These are phyloP conservation scores for Trichoplusia ni DNA, from an alignment of 1,140 invertebrate genomes.

Conservation along the genomic window DNA sequence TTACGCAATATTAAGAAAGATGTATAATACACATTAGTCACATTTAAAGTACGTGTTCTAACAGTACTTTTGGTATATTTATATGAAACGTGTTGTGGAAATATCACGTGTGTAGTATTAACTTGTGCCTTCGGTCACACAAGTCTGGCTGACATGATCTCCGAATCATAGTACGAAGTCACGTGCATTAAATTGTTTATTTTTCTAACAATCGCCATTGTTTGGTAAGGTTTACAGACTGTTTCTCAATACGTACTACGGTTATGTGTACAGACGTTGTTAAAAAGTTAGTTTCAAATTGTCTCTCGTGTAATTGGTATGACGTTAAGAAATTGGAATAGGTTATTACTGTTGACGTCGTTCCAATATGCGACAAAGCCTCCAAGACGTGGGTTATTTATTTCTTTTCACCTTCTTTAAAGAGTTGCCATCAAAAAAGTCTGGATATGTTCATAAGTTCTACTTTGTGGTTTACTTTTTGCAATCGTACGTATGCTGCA, in stretches of 20 bases:
- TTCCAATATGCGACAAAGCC: too few relatives aligned
- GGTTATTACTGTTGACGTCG: too few relatives aligned
- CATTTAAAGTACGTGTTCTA: constrained; percentile 34
- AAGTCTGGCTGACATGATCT: constrained; percentile 35
- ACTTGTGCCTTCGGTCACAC: constrained; percentile 6
- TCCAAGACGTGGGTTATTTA: too few relatives aligned
- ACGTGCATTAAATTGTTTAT: constrained; percentile 35
- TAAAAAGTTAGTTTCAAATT: too few relatives aligned
- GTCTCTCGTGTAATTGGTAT: too few relatives aligned
- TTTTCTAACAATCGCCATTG: constrained; percentile 45
- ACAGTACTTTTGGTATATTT: constrained; percentile 6
- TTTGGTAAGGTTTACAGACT: constrained; percentile 36
- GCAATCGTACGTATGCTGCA: too few relatives aligned
- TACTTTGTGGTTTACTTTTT: too few relatives aligned
- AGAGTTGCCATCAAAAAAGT: too few relatives aligned
- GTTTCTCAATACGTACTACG: constrained; percentile 31
- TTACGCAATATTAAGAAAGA: constrained; percentile 28
- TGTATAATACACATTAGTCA: background rate
- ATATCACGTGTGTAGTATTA: constrained; percentile 37
- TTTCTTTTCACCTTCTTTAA: too few relatives aligned
- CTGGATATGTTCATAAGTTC: too few relatives aligned
- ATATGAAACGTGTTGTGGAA: constrained; percentile 32
- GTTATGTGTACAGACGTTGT: background rate
- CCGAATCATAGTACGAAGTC: constrained; percentile 29
- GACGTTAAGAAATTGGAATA: too few relatives aligned